A percentile compares a stretch with the other conserved stretches of the same genome.
Evolutionary conservation across 2,113 vertebrate species (phyloP).

Genomic region (Ageneiosus marmoratus): DNA sequence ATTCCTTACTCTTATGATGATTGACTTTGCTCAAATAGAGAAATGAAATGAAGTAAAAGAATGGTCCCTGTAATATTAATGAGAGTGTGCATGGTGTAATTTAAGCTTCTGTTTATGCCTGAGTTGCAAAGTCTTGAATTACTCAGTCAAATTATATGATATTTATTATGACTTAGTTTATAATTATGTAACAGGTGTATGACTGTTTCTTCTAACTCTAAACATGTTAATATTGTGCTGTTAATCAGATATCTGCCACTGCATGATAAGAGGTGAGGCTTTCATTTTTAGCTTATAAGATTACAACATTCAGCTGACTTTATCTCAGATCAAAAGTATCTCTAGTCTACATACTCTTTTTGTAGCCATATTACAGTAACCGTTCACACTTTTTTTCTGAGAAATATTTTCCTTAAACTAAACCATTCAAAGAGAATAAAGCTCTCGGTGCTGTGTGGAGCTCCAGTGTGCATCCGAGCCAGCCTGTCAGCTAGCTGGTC

Average conservation of each 20-base stretch:
- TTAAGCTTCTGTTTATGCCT: constrained; percentile 67
- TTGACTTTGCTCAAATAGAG: constrained; percentile 66
- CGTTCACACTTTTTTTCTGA: neutral
- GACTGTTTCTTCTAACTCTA: constrained; percentile 37
- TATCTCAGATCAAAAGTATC: constrained; percentile 1
- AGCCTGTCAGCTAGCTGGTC: constrained; percentile 53
- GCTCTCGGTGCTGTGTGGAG: constrained; percentile 15
- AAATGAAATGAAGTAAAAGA: constrained; percentile 74
- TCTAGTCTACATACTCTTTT: neutral
- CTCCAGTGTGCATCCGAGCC: constrained; percentile 25
- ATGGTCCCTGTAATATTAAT: constrained; percentile 74
- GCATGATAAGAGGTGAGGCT: neutral
- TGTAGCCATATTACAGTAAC: neutral
- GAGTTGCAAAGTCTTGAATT: constrained; percentile 63
- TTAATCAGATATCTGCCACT: constrained; percentile 27
- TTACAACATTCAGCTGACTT: neutral
- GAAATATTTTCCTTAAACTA: constrained; percentile 28
- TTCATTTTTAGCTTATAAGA: neutral
- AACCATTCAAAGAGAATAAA: constrained; percentile 17
- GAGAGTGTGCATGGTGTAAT: constrained; percentile 69
- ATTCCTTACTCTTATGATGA: constrained; percentile 69
- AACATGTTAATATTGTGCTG: neutral
- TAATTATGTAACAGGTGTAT: constrained; percentile 51
- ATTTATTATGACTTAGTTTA: constrained; percentile 15
- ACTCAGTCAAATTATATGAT: constrained; percentile 55